phyloP scores from a whole-genome alignment of 92 coral and sea anemone genomes.

The Bergia sp. region DNA sequence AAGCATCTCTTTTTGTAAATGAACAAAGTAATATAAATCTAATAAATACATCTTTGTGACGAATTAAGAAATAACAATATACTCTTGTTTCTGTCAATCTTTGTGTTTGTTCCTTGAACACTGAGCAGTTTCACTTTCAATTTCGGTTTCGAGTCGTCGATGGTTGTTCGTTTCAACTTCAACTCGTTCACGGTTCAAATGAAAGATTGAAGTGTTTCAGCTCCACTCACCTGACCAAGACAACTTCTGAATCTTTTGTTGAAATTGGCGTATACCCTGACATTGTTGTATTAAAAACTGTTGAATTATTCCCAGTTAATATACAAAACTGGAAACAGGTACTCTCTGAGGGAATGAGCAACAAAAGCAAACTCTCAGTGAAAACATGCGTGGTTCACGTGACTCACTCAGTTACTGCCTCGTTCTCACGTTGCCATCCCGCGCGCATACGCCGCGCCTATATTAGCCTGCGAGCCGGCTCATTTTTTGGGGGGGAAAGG shows the following conservation, averaged over 20 bases:
- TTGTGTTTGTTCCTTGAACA: background rate
- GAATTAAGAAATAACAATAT: background rate
- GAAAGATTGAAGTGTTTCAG: background rate
- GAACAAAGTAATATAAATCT: background rate
- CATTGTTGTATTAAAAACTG: background rate
- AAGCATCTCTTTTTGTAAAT: background rate
- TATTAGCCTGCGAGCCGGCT: background rate
- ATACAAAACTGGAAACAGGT: background rate
- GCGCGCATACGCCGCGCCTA: background rate
- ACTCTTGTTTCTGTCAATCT: background rate
- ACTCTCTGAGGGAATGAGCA: background rate
- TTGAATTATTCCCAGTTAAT: background rate
- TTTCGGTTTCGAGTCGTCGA: background rate
- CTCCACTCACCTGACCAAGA: constrained; percentile 27
- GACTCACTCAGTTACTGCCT: background rate
- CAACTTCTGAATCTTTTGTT: constrained; percentile 21
- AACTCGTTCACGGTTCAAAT: background rate
- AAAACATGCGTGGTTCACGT: background rate
- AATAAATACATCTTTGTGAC: too few relatives aligned
- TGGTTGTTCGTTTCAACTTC: background rate
- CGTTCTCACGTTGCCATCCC: background rate
- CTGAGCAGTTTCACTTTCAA: background rate
- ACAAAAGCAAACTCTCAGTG: background rate
- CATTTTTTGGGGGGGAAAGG: too few relatives aligned
- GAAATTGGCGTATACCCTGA: constrained; percentile 24